phyloP scores from a whole-genome alignment of 2,113 vertebrate genomes.

The Corythornis madagascariensis region DNA sequence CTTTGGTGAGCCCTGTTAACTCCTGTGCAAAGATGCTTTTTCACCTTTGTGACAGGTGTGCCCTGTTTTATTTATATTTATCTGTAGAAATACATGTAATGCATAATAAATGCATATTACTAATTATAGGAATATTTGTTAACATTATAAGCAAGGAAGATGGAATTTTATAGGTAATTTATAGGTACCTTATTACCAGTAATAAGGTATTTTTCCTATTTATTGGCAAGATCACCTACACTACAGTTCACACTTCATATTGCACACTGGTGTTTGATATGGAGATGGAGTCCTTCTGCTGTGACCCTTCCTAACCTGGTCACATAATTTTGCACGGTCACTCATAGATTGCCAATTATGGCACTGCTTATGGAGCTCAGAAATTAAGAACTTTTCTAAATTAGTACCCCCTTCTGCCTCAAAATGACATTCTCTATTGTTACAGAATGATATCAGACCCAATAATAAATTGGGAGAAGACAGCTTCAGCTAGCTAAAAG shows the following conservation, averaged over 20 bases:
- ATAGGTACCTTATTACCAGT: not conserved
- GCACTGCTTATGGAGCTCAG: not conserved
- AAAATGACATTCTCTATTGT: slow-evolving; percentile 26
- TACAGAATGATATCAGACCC: slow-evolving; percentile 31
- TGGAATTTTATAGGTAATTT: not conserved
- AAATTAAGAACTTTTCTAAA: slow-evolving; percentile 37
- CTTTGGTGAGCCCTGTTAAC: not conserved
- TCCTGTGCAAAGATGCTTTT: not conserved
- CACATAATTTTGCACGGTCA: not conserved
- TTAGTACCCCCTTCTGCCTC: not conserved
- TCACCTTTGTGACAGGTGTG: not conserved
- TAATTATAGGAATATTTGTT: not conserved
- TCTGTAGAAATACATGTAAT: not conserved
- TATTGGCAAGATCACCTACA: not conserved
- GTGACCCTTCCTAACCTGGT: not conserved
- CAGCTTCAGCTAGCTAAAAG: slow-evolving; percentile 50
- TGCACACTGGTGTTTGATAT: not conserved
- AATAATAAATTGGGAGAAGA: slow-evolving; percentile 54
- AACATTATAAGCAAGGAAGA: not conserved
- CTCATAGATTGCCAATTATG: slow-evolving; percentile 6
- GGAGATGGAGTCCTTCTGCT: slow-evolving; percentile 11
- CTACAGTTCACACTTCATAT: slow-evolving; percentile 21
- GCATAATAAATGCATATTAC: not conserved
- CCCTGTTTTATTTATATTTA: not conserved
- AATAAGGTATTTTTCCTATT: not conserved